Evolutionary conservation across 2,888 invertebrate genomes (phyloP), one percentile per base, ranked within the genome.

Genomic region (Mesopsocus fuscifrons): DNA sequence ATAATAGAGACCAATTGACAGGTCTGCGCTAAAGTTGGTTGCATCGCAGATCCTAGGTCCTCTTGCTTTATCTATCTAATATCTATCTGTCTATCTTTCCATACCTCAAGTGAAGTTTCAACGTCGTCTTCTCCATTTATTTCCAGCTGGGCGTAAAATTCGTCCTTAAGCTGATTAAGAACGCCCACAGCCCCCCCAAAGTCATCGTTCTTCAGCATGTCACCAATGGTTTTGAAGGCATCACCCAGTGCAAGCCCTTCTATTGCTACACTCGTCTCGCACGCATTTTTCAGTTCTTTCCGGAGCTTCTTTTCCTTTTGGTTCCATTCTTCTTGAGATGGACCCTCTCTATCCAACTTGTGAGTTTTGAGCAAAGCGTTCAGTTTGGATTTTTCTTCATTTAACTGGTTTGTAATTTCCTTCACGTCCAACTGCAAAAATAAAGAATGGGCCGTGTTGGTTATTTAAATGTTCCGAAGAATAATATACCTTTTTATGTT

Each of bases 341-440:
- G 50, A 55, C 58, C 44, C 57, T n/a, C n/a, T n/a, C 64, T 44
- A 56, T 66, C 34, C 55, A 62, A 54, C 21, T 44, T 34, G 47
- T 57, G 43, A 43, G 51, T 54, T 54, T 63, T 55, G 46, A 57
- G 57, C 17, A 67, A 65, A 42, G 73, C 69, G 31, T 73, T 66
- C 16, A 84, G 59, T 50, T 76, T 74, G 42, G 67, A 68, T 49
- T 64, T 65, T 51, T 77, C 77, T 8, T 63, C 62, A 46, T 68
- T 62, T 40, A 77, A 61, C 52, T 74, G 72, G 43, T 67, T 64
- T 52, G 11, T 34, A 3, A 43, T 18, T 20, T 43, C 22, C n/a
- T 18, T 41, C 21, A 26, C 21, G 26, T 32, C 18, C 11, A 48
- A 42, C 38, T 31, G 17, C 18, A 34, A 43, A 43, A 45, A 48